Evolutionary conservation across 2,797 vertebrate species (phyloP).

Genomic region (Anguilla pacifica): DNA sequence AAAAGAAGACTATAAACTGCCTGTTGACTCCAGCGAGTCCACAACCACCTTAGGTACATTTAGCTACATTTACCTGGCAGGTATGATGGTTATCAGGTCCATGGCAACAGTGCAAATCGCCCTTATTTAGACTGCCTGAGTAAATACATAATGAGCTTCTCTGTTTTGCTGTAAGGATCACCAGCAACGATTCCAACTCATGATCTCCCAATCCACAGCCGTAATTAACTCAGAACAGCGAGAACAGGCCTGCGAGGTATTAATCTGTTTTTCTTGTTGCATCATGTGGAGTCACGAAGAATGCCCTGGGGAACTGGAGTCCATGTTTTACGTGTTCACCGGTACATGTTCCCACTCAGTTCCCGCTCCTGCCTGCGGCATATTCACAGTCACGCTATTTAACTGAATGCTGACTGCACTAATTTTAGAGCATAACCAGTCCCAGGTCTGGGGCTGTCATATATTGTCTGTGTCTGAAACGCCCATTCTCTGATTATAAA

Average conservation of each 20-base stretch:
- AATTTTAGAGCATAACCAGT: neutral
- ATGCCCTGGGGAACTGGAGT: neutral
- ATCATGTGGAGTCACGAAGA: neutral
- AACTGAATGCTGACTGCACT: neutral
- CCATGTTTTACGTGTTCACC: neutral
- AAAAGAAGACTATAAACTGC: neutral
- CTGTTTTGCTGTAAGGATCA: neutral
- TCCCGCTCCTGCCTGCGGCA: neutral
- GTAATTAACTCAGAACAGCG: neutral
- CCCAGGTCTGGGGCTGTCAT: neutral
- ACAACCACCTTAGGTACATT: neutral
- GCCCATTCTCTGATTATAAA: neutral
- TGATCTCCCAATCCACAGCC: neutral
- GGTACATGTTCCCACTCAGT: neutral
- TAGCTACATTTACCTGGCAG: neutral
- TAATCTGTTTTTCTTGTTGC: neutral
- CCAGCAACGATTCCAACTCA: neutral
- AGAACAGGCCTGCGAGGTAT: neutral
- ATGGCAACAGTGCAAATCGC: neutral
- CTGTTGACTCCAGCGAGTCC: neutral
- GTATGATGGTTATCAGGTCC: neutral
- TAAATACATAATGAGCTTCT: neutral
- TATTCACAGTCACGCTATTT: neutral
- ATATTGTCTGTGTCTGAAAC: neutral
- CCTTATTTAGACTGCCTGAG: neutral